Conservation (phyloP, 2,113 vertebrate species). For the Apodemus sylvaticus region DNA sequence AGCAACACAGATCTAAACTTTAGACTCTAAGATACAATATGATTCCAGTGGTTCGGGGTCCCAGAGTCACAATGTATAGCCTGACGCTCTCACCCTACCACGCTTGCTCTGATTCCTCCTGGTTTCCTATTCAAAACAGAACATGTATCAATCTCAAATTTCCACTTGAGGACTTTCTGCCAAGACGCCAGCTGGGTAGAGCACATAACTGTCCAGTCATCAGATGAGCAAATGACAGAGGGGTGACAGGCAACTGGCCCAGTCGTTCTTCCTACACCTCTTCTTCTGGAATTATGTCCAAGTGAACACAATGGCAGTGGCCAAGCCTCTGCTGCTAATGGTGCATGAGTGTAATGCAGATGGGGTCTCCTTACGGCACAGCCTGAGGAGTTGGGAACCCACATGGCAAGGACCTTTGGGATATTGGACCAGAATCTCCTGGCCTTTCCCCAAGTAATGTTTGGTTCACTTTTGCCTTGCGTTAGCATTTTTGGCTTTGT, state of each 20-base stretch:
- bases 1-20: background rate
- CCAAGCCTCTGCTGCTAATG: too few relatives aligned
- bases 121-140: background rate
- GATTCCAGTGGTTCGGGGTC: background rate
- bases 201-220: background rate
- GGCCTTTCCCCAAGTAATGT: too few relatives aligned
- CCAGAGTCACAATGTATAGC: background rate
- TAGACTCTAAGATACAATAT: background rate
- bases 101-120: background rate
- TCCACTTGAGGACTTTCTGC: background rate
- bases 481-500: too few relatives aligned
- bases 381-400: too few relatives aligned
- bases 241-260: background rate
- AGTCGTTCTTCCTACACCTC: background rate
- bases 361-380: too few relatives aligned
- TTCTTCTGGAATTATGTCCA: background rate
- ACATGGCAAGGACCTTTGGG: too few relatives aligned
- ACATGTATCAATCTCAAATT: background rate
- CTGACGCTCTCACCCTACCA: background rate
- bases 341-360: too few relatives aligned
- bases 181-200: background rate
- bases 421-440: too few relatives aligned
- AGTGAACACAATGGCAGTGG: rapidly evolving
- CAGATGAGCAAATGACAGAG: background rate
- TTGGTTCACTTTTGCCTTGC: too few relatives aligned